Conservation (phyloP, 2,888 invertebrate species). For the Diarsia rubi region DNA sequence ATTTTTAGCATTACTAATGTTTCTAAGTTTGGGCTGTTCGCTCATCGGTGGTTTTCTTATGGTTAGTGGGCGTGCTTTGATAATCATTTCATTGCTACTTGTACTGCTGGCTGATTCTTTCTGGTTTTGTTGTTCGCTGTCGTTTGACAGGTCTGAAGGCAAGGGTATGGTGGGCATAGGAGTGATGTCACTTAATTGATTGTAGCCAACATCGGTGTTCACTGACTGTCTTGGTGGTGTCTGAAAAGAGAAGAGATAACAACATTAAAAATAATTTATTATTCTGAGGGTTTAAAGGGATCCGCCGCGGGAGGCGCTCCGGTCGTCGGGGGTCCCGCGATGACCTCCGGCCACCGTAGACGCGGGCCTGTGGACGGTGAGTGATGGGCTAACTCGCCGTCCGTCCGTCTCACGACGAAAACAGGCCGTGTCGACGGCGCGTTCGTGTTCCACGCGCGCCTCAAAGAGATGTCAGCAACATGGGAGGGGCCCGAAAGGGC, state of each 20-base stretch:
- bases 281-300: background rate
- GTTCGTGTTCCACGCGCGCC: too few relatives aligned
- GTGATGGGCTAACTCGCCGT: too few relatives aligned
- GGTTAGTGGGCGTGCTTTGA: constrained; percentile 96
- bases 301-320: too few relatives aligned
- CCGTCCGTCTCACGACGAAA: too few relatives aligned
- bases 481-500: too few relatives aligned
- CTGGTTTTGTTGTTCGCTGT: constrained; percentile 80
- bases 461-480: too few relatives aligned
- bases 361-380: too few relatives aligned
- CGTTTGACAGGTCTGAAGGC: constrained; percentile 79
- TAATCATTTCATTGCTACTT: constrained; percentile 85
- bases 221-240: constrained; percentile 90
- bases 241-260: constrained; percentile 72
- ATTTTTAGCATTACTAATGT: constrained; percentile 89
- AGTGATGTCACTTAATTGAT: constrained; percentile 77
- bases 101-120: constrained; percentile 87
- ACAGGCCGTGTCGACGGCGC: too few relatives aligned
- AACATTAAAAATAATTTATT: background rate
- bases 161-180: constrained; percentile 82
- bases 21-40: constrained; percentile 95
- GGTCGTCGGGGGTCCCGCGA: too few relatives aligned
- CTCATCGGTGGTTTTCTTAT: constrained; percentile 95
- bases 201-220: constrained; percentile 82
- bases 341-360: too few relatives aligned